phyloP scores from a whole-genome alignment of 2,113 vertebrate species.

The Anoura caudifer region DNA sequence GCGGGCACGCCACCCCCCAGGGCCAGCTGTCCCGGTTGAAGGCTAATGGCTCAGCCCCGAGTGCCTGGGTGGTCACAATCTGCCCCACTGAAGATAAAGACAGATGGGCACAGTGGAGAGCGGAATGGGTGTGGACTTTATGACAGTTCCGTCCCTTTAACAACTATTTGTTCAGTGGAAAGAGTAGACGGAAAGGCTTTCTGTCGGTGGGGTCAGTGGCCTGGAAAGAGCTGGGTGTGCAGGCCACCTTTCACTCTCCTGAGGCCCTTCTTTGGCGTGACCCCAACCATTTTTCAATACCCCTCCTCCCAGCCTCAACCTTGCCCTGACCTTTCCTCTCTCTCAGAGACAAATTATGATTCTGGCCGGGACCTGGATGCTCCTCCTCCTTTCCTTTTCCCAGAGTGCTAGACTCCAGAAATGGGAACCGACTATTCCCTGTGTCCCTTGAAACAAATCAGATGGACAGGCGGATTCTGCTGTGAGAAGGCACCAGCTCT shows the following conservation, averaged over 20 bases:
- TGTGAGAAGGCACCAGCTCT: not conserved
- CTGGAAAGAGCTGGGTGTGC: not conserved
- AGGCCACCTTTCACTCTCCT: not conserved
- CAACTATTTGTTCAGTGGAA: constrained; percentile 71
- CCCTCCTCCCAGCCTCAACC: not conserved
- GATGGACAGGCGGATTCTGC: not conserved
- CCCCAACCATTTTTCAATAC: not conserved
- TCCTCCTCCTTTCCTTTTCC: not conserved
- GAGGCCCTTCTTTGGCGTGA: not conserved
- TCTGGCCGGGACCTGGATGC: not conserved
- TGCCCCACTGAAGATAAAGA: constrained; percentile 42
- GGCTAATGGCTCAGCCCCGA: constrained; percentile 14
- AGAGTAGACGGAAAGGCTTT: constrained; percentile 11
- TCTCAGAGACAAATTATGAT: not conserved
- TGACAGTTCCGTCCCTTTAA: constrained; percentile 57
- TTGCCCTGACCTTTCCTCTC: not conserved
- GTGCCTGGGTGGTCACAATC: constrained; percentile 44
- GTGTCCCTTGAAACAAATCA: not conserved
- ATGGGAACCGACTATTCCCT: not conserved
- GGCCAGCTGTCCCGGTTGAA: constrained; percentile 32
- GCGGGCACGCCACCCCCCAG: not conserved
- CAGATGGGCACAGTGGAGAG: constrained; percentile 60
- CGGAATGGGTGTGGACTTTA: constrained; percentile 60
- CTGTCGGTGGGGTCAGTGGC: not conserved
- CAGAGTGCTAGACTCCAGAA: not conserved